These are phyloP conservation scores for Corythucha ciliata DNA, from an alignment of 2,888 invertebrate species.

Conservation along the genomic window DNA sequence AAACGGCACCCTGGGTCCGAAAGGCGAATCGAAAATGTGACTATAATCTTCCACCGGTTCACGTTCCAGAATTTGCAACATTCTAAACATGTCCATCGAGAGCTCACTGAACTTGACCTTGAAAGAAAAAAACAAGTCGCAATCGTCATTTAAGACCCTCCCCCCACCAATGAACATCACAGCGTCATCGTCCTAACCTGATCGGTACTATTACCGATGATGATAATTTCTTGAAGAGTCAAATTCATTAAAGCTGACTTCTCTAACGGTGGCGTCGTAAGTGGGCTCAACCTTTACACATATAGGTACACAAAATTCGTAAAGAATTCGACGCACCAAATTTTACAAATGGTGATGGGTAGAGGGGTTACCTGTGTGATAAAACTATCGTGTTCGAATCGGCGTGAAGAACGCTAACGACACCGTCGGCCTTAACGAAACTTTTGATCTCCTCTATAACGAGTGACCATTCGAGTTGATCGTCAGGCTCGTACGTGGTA, in stretches of 20 bases:
- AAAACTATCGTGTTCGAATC: conserved; percentile 74
- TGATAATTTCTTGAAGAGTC: conserved; percentile 83
- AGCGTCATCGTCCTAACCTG: conserved; percentile 47
- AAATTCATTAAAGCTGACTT: conserved; percentile 77
- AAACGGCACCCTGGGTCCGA: conserved; percentile 57
- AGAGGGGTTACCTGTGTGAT: conserved; percentile 61
- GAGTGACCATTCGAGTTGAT: conserved; percentile 90
- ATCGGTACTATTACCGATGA: conserved; percentile 85
- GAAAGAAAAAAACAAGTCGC: conserved; percentile 17
- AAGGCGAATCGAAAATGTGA: conserved; percentile 62
- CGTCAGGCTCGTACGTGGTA: conserved; percentile 91
- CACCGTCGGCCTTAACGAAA: conserved; percentile 85
- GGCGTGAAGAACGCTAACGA: conserved; percentile 78
- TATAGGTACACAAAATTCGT: no score
- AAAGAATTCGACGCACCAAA: no score
- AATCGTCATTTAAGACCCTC: neutral
- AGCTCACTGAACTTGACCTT: conserved; percentile 89
- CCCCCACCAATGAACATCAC: no score
- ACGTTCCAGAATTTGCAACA: conserved; percentile 87
- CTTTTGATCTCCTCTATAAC: conserved; percentile 90
- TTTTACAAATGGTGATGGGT: no score
- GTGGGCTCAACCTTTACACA: conserved; percentile 65
- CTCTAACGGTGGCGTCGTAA: conserved; percentile 80
- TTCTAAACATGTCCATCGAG: conserved; percentile 96
- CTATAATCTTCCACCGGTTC: conserved; percentile 78